phyloP scores from a whole-genome alignment of 2,113 vertebrate species.

The Lepisosteus osseus region DNA sequence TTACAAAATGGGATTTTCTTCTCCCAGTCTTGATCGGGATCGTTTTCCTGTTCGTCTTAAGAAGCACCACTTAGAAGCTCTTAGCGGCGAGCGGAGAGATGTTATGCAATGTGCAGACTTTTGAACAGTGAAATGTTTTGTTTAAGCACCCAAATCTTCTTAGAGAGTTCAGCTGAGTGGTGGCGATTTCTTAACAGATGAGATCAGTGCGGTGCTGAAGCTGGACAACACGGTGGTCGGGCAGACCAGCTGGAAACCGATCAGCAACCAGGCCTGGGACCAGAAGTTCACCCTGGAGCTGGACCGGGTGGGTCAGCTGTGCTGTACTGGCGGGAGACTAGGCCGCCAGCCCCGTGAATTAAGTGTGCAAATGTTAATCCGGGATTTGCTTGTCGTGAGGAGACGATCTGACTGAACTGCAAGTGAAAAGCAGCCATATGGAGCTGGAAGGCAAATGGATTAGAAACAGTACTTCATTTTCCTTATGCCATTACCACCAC shows the following conservation, averaged over 20 bases:
- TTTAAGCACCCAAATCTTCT: constrained; percentile 38
- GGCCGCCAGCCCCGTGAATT: constrained; percentile 14
- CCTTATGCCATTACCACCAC: too few species aligned
- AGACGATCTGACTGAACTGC: background rate
- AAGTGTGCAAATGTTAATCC: constrained; percentile 32
- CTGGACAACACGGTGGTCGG: constrained; percentile 97
- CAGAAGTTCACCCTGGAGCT: constrained; percentile 99
- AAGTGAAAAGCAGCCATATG: constrained; percentile 13
- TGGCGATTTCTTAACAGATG: constrained; percentile 77
- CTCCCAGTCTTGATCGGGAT: too few species aligned
- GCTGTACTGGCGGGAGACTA: constrained; percentile 4
- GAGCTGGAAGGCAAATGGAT: background rate
- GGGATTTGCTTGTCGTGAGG: constrained; percentile 20
- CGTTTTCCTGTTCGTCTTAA: too few species aligned
- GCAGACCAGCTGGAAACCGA: constrained; percentile 93
- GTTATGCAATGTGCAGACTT: too few species aligned
- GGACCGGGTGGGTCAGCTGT: constrained; percentile 81
- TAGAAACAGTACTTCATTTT: background rate
- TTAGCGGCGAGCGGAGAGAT: too few species aligned
- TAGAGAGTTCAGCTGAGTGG: constrained; percentile 55
- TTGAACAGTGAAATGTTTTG: too few species aligned
- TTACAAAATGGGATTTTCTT: too few species aligned
- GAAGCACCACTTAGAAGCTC: too few species aligned
- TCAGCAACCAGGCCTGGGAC: constrained; percentile 98
- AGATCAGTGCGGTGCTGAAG: constrained; percentile 95